Conservation (phyloP, 1,140 invertebrate species). For the Armadillidium nasatum region DNA sequence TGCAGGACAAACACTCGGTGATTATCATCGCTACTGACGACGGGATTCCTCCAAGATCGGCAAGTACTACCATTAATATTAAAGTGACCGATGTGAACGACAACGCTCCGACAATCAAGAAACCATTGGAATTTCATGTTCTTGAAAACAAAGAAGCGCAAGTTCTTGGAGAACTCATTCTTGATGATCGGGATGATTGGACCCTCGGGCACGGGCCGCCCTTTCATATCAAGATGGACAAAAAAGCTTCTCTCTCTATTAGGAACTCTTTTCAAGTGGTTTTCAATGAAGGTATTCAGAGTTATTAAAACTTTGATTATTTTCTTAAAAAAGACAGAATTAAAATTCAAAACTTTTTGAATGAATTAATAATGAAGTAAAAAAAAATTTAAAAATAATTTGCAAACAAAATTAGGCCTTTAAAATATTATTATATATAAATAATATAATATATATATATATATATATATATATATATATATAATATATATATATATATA, state of each 20-base stretch:
- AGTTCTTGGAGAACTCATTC: conserved; percentile 26
- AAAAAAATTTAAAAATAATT: background rate
- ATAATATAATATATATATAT: background rate
- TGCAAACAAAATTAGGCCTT: background rate
- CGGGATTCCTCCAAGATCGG: conserved; percentile 88
- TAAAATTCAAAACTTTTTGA: too few relatives aligned
- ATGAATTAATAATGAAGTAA: too few relatives aligned
- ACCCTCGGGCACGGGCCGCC: conserved; percentile 37
- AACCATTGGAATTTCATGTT: background rate
- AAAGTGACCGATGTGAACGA: conserved; percentile 88
- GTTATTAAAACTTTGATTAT: background rate
- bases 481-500: background rate
- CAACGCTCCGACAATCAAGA: conserved; percentile 62
- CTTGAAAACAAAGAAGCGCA: conserved; percentile 32
- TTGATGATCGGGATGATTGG: conserved; percentile 41
- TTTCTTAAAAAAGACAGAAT: background rate
- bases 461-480: background rate
- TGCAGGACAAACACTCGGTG: conserved; percentile 83
- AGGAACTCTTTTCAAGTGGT: conserved; percentile 27
- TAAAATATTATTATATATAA: background rate
- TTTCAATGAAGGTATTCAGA: conserved; percentile 26
- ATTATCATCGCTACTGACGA: conserved; percentile 93
- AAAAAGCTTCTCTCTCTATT: background rate
- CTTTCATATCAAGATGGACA: conserved; percentile 30
- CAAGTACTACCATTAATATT: conserved; percentile 83